Percentiles rank a stretch among this genome's conserved stretches.
Evolutionary conservation across 2,888 invertebrate genomes (phyloP).

Genomic region (Scaptomyza reducta): DNA sequence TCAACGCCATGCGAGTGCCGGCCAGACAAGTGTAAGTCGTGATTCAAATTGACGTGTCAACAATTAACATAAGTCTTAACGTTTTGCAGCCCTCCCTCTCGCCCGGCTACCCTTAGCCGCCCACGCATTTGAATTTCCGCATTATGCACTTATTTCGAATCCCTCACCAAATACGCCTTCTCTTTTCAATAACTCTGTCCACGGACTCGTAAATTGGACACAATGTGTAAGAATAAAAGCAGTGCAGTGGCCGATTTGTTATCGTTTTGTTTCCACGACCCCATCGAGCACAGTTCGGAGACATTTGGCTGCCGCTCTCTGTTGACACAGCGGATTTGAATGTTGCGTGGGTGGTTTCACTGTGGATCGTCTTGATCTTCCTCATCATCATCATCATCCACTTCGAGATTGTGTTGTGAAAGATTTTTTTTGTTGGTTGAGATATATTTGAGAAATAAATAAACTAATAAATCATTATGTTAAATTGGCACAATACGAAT

Average conservation of each 20-base stretch:
- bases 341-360: conserved; percentile 46
- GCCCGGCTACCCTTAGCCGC: too few species aligned
- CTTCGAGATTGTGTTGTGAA: conserved; percentile 56
- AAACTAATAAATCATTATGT: conserved; percentile 76
- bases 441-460: conserved; percentile 74
- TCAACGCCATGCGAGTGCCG: conserved; percentile 57
- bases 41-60: conserved; percentile 81
- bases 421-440: conserved; percentile 49
- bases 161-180: conserved; percentile 5
- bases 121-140: conserved; percentile 74
- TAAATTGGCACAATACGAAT: conserved; percentile 70
- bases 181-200: conserved; percentile 64
- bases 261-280: conserved; percentile 37
- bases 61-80: conserved; percentile 80
- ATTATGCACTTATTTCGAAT: conserved; percentile 55
- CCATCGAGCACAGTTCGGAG: conserved; percentile 57
- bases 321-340: conserved; percentile 48
- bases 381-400: conserved; percentile 1
- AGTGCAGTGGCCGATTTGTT: conserved; percentile 44
- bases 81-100: conserved; percentile 2
- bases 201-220: conserved; percentile 61
- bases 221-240: conserved; percentile 22
- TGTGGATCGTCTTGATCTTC: conserved; percentile 33
- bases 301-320: conserved; percentile 30
- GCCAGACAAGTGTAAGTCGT: conserved; percentile 81